These are phyloP conservation scores for Luidia sarsii DNA, from an alignment of 53 echinoderm and acorn worm genomes.

Conservation along the genomic window DNA sequence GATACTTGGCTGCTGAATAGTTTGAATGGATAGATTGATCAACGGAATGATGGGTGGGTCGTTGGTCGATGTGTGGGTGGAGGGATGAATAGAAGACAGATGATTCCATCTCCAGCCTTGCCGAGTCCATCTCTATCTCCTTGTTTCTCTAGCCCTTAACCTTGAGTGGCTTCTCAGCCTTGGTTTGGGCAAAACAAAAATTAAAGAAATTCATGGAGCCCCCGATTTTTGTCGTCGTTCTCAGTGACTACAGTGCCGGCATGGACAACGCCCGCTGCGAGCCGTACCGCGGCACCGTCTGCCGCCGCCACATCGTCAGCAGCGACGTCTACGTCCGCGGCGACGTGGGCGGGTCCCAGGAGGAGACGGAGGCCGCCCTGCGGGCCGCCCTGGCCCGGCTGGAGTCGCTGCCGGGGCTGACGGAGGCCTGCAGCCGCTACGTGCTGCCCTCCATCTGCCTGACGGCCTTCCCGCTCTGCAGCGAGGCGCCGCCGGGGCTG, in stretches of 20 bases:
- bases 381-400: conserved; percentile 60
- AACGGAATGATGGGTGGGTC: too few relatives aligned
- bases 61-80: too few relatives aligned
- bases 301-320: conserved; percentile 65
- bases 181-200: too few relatives aligned
- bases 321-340: conserved; percentile 66
- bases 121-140: too few relatives aligned
- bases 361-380: conserved; percentile 62
- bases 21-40: too few relatives aligned
- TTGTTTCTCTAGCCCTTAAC: too few relatives aligned
- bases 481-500: conserved; percentile 48
- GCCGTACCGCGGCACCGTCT: conserved; percentile 73
- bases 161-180: too few relatives aligned
- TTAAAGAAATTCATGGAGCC: too few relatives aligned
- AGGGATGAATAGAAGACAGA: too few relatives aligned
- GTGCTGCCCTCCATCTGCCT: conserved; percentile 94
- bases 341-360: conserved; percentile 60
- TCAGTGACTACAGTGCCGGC: conserved; percentile 58
- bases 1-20: too few relatives aligned
- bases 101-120: too few relatives aligned
- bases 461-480: conserved; percentile 89
- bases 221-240: too few relatives aligned
- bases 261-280: conserved; percentile 67
- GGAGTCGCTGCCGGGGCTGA: conserved; percentile 35
- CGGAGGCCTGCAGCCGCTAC: conserved; percentile 57